Evolutionary conservation across 2,888 invertebrate species (phyloP), one percentile per base, ranked within the genome.

Genomic region (Tipula confusa): DNA sequence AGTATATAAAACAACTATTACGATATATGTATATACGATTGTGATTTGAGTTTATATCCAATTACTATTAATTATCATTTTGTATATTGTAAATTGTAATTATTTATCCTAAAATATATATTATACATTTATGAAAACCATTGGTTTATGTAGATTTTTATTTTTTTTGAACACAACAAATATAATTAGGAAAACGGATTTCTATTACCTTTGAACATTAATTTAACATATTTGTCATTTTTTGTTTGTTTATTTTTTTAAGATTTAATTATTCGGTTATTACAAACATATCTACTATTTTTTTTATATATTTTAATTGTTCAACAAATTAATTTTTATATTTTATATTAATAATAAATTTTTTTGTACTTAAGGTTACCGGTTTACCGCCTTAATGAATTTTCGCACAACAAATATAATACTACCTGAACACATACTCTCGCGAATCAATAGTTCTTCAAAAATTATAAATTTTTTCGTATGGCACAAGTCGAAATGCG

Each of bases 1-100:
- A 64, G 64, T 64, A 64, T 64, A 64, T 64, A 64, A 64, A 64
- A 64, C 64, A 64, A 64, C 64, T 64, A 64, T 64, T 64, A 64
- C 64, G 24, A 64, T 64, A 64, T 1, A 38, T 38, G n/a, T n/a
- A n/a, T n/a, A 64, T 64, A 64, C 64, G 64, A 24, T 64, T 18
- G 64, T 64, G 64, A 24, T 9, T 64, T 64, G 64, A 64, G 11
- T 64, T 64, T 64, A 24, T 64, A 64, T 64, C n/a, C 64, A 64
- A 64, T 64, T 64, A 64, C 64, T 64, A 64, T 64, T 64, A 24
- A 64, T 24, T 64, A 64, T 64, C 24, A 24, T 64, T 24, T 64
- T 38, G 11, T 38, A 24, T 64, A 11, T 64, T 18, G 64, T 64
- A 64, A 64, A 64, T n/a, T 64, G 64, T 64, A 24, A 64, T 64